Evolutionary conservation across 2,888 invertebrate species (phyloP), one percentile per base, ranked within the genome.

Genomic region (Limnephilus lunatus): DNA sequence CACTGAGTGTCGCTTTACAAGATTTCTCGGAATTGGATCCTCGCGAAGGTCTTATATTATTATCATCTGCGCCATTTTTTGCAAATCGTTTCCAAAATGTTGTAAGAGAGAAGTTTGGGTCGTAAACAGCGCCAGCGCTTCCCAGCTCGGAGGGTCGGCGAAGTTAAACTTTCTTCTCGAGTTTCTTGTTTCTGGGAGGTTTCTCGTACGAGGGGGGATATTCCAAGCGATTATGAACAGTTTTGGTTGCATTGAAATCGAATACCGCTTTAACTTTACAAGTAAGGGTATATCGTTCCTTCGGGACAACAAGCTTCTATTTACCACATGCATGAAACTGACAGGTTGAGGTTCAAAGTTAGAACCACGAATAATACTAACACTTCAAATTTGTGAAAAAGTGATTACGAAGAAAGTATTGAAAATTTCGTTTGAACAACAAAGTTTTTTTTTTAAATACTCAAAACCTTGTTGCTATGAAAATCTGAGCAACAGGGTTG

Each of bases 71-170:
- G 4, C 35, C 83, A 19, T 83, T 83, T n/a, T 83, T 83, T 83
- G 83, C 35, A 83, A 83, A 83, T 83, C 31, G 83, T 83, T 83
- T 83, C 39, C 83, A 83, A 39, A 83, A 83, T 39, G 83, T 83
- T 83, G 35, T 35, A 83, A 35, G 35, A 83, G 35, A 25, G 83
- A 83, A 83, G 83, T 83, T 83, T 83, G 25, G 19, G 83, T 39
- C 83, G 35, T 83, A 83, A 83, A 83, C 83, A 83, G 83, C 35
- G 83, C 83, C 83, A 83, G 83, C 35, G 83, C 83, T 83, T 35
- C n/a, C 9, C 35, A 35, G 7, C 25, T 32, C 19, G 11, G 35
- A 32, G 82, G 83, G 83, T 35, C 25, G 83, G 35, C 32, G 35
- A 35, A 83, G 35, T 83, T 32, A 5, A 35, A 35, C 35, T 32